These are phyloP conservation scores for Ostrea edulis DNA, from an alignment of 1,140 invertebrate species.

Conservation along the genomic window DNA sequence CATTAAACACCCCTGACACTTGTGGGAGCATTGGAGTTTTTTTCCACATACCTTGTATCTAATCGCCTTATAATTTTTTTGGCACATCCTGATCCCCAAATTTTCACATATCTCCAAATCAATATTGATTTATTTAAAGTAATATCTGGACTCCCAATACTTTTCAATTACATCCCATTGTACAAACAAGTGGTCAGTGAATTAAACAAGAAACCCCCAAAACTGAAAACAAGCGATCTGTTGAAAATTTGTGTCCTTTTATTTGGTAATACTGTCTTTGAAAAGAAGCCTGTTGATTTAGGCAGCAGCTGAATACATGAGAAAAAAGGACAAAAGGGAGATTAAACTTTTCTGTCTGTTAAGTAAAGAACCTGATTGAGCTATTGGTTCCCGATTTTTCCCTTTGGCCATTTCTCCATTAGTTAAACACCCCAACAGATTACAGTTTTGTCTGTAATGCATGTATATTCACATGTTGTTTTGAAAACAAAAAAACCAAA, in stretches of 20 bases:
- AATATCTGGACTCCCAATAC: background rate
- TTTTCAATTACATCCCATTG: slow-evolving; percentile 20
- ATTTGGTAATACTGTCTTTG: slow-evolving; percentile 23
- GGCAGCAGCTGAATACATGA: slow-evolving; percentile 26
- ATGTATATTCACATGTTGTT: slow-evolving; percentile 25
- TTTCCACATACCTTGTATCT: slow-evolving; percentile 4
- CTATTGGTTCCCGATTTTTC: slow-evolving; percentile 8
- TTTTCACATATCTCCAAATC: slow-evolving; percentile 31
- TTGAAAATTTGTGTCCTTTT: slow-evolving; percentile 29
- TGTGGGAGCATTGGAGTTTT: background rate
- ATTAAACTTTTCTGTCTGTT: slow-evolving; percentile 21
- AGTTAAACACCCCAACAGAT: slow-evolving; percentile 10
- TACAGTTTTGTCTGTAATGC: background rate
- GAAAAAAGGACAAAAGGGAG: background rate
- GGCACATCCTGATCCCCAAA: slow-evolving; percentile 20
- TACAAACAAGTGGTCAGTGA: slow-evolving; percentile 21
- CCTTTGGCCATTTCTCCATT: background rate
- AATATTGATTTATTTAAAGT: slow-evolving; percentile 35
- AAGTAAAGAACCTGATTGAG: slow-evolving; percentile 6
- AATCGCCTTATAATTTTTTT: slow-evolving; percentile 11
- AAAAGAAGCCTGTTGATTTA: slow-evolving; percentile 25
- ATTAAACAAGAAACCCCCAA: background rate
- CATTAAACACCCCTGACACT: slow-evolving; percentile 30
- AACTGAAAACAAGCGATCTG: slow-evolving; percentile 25
- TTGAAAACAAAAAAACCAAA: background rate